A percentile compares a stretch with the other conserved stretches of the same genome.
Evolutionary conservation across 1,140 invertebrate species (phyloP).

Genomic region (Panagrolaimus sp.): DNA sequence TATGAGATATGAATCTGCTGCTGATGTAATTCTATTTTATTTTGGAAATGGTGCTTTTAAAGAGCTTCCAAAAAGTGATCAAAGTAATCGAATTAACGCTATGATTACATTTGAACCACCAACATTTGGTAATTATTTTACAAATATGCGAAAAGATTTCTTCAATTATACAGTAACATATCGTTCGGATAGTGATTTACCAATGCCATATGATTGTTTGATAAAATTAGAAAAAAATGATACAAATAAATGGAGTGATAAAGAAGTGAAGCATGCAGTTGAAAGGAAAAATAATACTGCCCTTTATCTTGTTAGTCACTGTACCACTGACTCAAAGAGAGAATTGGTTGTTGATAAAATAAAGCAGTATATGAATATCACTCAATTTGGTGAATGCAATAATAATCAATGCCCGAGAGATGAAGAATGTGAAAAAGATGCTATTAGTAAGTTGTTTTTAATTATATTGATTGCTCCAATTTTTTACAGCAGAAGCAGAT

Average conservation of each 20-base stretch:
- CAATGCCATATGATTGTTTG: background rate
- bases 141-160: background rate
- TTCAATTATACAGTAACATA: background rate
- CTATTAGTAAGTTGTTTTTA: background rate
- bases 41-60: no score
- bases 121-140: no score
- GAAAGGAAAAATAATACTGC: background rate
- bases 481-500: background rate
- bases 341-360: background rate
- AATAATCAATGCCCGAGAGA: constrained; percentile 1
- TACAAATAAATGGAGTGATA: background rate
- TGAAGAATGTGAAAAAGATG: background rate
- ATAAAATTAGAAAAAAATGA: background rate
- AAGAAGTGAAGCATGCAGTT: background rate
- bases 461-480: no score
- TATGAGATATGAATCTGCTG: no score
- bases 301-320: background rate
- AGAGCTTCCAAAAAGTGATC: no score
- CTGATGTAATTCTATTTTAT: no score
- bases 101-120: no score
- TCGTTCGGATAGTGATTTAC: background rate
- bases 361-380: background rate
- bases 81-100: no score
- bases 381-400: background rate
- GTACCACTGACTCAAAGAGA: background rate